Evolutionary conservation across 35 echinoderm and acorn worm species (phyloP), one percentile per base, ranked within the genome.

Genomic region (Anneissia japonica): DNA sequence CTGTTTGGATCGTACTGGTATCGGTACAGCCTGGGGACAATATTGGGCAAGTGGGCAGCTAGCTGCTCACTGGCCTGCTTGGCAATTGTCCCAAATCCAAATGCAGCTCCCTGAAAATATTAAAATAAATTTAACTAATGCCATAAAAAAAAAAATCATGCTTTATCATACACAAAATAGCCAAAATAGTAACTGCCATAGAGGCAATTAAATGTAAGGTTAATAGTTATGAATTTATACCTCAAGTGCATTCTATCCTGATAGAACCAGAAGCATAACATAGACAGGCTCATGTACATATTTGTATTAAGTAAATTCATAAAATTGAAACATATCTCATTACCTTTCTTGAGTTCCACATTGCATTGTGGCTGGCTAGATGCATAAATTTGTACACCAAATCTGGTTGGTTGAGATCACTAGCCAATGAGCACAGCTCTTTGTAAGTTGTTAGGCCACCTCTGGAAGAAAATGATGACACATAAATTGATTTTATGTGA

Each of bases 311-410:
- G n/a, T n/a, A n/a, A n/a, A n/a, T n/a, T n/a, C n/a, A n/a, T n/a
- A n/a, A n/a, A n/a, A n/a, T n/a, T n/a, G n/a, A n/a, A n/a, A n/a
- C n/a, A n/a, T n/a, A n/a, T n/a, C n/a, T n/a, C n/a, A n/a, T n/a
- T 92, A 94, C 96, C 92, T 99, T 99, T 84, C 92, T 91, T 4
- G 96, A 99, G 39, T 93, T 99, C 96, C 96, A 99, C 86, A 99
- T 89, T 2, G 92, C 92, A 84, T 94, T 99, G 81, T 99, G 96
- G 79, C 94, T 99, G 45, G 95, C 95, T 31, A 97, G 84, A 77
- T 98, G 91, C 95, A 98, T 98, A 55, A 98, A 98, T 81, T 98
- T 98, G 84, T 98, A 98, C 80, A 98, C 88, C 64, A 94, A 85
- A 90, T 98, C 95, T 74, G 95, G 95, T 81, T 98, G 95, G 81